Evolutionary conservation across 2,888 invertebrate species (phyloP).

Genomic region (Rotaria macrura): DNA sequence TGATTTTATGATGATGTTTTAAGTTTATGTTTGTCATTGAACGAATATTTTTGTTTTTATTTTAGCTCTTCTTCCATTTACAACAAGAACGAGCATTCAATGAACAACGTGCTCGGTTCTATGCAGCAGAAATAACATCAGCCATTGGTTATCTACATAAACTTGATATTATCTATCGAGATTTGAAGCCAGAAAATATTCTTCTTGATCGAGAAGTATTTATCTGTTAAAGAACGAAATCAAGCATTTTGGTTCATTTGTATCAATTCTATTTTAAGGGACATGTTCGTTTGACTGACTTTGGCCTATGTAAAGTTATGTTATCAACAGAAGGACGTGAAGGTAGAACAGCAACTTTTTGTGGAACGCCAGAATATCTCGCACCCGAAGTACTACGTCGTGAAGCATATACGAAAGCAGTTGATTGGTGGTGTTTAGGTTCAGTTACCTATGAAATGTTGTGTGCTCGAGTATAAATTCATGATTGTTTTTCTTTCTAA

Average conservation of each 20-base stretch:
- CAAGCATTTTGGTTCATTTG: not conserved
- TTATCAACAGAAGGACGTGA: conserved; percentile 36
- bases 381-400: conserved; percentile 58
- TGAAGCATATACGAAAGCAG: conserved; percentile 56
- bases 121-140: conserved; percentile 58
- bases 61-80: conserved; percentile 58
- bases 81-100: conserved; percentile 53
- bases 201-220: conserved; percentile 53
- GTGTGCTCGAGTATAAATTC: conserved; percentile 54
- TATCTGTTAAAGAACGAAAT: not conserved
- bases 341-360: conserved; percentile 57
- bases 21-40: too few species aligned
- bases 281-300: conserved; percentile 52
- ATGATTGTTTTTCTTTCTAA: not conserved
- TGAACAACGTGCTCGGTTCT: conserved; percentile 56
- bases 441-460: conserved; percentile 59
- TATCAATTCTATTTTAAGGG: conserved; percentile 22
- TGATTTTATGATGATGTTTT: conserved; percentile 27
- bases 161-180: conserved; percentile 56
- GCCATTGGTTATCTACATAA: conserved; percentile 58
- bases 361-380: conserved; percentile 58
- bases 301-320: conserved; percentile 56
- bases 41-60: not conserved
- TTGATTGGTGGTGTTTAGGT: conserved; percentile 61
- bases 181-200: conserved; percentile 58